Conservation (phyloP, 2,797 vertebrate genomes). For the Artibeus jamaicensis region DNA sequence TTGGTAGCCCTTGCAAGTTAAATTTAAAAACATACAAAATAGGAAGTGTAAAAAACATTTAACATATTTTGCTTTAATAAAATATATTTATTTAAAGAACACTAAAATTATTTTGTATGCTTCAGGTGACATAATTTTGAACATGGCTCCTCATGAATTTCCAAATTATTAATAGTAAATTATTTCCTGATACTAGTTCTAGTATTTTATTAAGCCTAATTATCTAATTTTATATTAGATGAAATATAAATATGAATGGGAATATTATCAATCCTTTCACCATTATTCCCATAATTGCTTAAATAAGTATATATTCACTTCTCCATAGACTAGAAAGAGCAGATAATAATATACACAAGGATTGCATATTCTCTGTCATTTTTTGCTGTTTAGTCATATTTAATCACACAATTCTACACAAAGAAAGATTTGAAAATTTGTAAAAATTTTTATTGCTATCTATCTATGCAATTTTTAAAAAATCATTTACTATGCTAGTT, state of each 20-base stretch:
- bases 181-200: background rate
- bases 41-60: background rate
- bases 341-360: background rate
- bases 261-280: background rate
- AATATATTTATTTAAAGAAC: constrained; percentile 5
- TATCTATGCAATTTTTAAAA: background rate
- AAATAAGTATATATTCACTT: background rate
- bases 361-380: background rate
- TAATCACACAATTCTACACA: background rate
- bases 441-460: background rate
- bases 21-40: background rate
- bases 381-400: background rate
- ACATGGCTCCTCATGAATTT: background rate
- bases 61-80: background rate
- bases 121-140: background rate
- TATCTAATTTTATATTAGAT: constrained; percentile 5
- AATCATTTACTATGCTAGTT: background rate
- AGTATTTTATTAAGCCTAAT: background rate
- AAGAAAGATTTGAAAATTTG: background rate
- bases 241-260: constrained; percentile 30
- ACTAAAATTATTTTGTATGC: background rate
- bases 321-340: background rate
- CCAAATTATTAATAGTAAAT: constrained; percentile 35
- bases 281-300: background rate
- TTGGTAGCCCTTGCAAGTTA: background rate